Conservation (phyloP, 2,888 invertebrate genomes). For the Hetaerina titia region DNA sequence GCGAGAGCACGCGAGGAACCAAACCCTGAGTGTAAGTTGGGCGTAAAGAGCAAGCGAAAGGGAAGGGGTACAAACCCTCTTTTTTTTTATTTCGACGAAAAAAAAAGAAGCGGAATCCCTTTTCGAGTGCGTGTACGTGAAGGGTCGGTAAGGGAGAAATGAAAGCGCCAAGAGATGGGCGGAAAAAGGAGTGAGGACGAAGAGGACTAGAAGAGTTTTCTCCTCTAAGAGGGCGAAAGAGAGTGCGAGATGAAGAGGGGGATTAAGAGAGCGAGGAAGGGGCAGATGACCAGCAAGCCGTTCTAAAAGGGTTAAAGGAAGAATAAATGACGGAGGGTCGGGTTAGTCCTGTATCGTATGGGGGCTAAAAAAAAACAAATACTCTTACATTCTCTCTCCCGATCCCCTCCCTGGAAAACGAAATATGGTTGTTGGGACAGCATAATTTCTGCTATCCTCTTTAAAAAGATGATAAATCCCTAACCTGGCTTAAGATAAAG, state of each 20-base stretch:
- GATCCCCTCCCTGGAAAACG: neutral
- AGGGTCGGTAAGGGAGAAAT: neutral
- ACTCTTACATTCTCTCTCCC: neutral
- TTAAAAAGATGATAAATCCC: no score
- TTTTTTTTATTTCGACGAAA: no score
- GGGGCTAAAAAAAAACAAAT: neutral
- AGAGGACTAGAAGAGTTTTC: neutral
- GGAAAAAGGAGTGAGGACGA: neutral
- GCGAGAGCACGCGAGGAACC: neutral
- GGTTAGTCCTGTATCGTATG: neutral
- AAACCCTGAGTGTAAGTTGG: neutral
- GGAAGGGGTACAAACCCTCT: neutral
- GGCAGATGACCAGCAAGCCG: neutral
- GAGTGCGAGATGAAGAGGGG: neutral
- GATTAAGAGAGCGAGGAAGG: neutral
- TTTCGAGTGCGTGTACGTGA: neutral
- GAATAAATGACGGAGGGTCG: slow-evolving; percentile 1
- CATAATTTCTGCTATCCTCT: no score
- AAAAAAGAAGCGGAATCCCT: no score
- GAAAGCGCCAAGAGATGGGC: neutral
- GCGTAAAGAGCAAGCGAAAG: neutral
- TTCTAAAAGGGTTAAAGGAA: neutral
- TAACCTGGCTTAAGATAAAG: no score
- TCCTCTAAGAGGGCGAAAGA: neutral
- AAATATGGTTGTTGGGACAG: no score